These are phyloP conservation scores for Galerucella nymphaeae DNA, from an alignment of 2,888 invertebrate genomes.

Conservation along the genomic window DNA sequence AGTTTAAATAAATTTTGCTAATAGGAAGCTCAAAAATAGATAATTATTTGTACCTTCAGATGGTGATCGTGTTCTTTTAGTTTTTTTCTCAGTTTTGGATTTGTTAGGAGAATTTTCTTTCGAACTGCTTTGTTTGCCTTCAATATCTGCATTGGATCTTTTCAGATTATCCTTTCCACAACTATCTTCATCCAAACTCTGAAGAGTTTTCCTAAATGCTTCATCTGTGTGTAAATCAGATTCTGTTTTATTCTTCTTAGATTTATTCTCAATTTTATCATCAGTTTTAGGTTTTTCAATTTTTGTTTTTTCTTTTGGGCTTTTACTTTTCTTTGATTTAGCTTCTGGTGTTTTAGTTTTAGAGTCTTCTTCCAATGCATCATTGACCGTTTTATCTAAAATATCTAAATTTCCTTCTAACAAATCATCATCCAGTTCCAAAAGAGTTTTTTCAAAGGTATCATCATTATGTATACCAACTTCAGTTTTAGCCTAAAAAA, in stretches of 20 bases:
- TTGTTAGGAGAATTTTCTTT: conserved; percentile 34
- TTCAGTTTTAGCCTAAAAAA: conserved; percentile 51
- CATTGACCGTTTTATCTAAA: conserved; percentile 58
- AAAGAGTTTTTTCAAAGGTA: conserved; percentile 76
- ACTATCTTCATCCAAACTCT: conserved; percentile 44
- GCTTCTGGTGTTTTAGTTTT: conserved; percentile 40
- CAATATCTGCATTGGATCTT: background rate
- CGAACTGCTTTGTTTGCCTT: conserved; percentile 26
- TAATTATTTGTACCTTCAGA: conserved; percentile 41
- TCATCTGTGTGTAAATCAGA: conserved; percentile 11
- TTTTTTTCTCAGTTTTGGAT: conserved; percentile 32
- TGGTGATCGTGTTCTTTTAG: conserved; percentile 46
- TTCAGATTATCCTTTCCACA: conserved; percentile 11
- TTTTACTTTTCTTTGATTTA: conserved; percentile 1
- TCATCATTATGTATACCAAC: conserved; percentile 73
- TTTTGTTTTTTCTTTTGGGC: conserved; percentile 6
- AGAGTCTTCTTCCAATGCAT: conserved; percentile 42
- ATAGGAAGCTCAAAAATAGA: background rate
- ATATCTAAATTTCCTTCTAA: conserved; percentile 56
- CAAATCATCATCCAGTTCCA: conserved; percentile 72
- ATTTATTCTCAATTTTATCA: background rate
- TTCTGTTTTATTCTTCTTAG: background rate
- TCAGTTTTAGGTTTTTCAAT: background rate
- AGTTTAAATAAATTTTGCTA: background rate
- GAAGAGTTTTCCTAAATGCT: conserved; percentile 28